Base-by-base conservation (phyloP, 2,797 vertebrate species). In the Protonibea diacanthus region DNA sequence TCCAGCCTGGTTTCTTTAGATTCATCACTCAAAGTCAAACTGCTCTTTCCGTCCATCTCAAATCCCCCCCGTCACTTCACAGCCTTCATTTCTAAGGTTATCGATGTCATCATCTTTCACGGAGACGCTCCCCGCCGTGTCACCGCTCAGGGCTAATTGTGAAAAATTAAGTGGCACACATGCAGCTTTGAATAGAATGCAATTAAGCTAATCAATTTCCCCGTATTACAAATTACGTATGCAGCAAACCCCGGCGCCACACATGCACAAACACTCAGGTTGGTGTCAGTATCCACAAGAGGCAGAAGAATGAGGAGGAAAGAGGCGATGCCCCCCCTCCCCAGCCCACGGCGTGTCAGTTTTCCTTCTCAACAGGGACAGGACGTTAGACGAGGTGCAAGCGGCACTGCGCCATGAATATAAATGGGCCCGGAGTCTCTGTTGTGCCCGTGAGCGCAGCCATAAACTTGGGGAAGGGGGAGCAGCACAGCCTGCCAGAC, bases 321-420 rank as follows among this genome's bases (percentile, higher is more conserved):
- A 13, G 52, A 44, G 70, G 63, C 63, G 42, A 38, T 55, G 67
- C 71, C 71, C 45, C 27, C 7, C n/a, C 48, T 20, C 42, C 57
- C 33, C 27, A 64, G 67, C 77, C 78, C 33, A 58, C 56, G 44
- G 82, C 70, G 73, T 88, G 88, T 89, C 90, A 93, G 86, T 85
- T 91, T 87, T 85, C 76, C 80, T 55, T 84, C 88, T 92, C 86
- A 88, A 86, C 85, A 72, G 88, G 88, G 90, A 91, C 88, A 77
- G 75, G 76, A 85, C 76, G 79, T 73, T 81, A 87, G 89, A 87
- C 71, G 86, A 85, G 91, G 89, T 87, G 90, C 80, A 76, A 79
- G 85, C 71, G 45, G 77, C 44, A 60, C 76, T 52, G 78, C 56
- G 52, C 71, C 85, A 82, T 90, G 89, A 91, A 93, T 93, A 93